Base-by-base conservation (phyloP, 2,888 invertebrate species). In the Ditula angustiorana region DNA sequence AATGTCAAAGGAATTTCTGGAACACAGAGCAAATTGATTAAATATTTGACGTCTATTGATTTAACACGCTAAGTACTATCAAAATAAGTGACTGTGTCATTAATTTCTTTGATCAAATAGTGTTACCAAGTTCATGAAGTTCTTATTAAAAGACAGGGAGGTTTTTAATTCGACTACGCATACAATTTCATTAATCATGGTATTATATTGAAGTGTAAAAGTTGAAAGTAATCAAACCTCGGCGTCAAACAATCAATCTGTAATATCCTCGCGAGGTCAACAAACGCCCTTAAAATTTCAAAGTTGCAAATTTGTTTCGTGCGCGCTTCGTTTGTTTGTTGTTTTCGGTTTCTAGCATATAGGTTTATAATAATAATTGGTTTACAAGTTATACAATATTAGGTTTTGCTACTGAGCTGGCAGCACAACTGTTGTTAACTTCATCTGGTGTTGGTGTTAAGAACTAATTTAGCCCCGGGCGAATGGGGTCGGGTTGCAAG, bases 391-490 rank as follows among this genome's bases (percentile, higher is more conserved):
- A 33, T 59, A 59, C 58, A 59, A 59, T 47, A 64, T 64, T 47
- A 53, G 52, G 37, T 53, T 64, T 64, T 47, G 59, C 53, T 35
- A 63, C 24, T 44, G 46, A 58, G 58, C 35, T 53, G 46, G 35
- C 35, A 37, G 53, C 37, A 59, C 59, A 53, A 64, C 64, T 46
- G 50, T 53, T 53, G 61, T 37, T 50, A 61, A 64, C 69, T 73
- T 69, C 73, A 64, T 71, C 73, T 71, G 69, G 76, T 76, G 76
- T 78, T 79, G 79, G 81, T 77, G 80, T 80, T 83, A 80, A 84
- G 82, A 83, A 84, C 84, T 82, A 85, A 83, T 85, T 81, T 81
- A 71, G 77, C 77, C 71, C 61, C 59, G 60, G 71, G 75, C 76
- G 71, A 71, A 69, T 71, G 72, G 75, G 74, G 75, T 65, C 41